A percentile compares a stretch with the other conserved stretches of the same genome.
Conservation (phyloP, 2,797 vertebrate genomes). For the Neoniphon sammara region DNA sequence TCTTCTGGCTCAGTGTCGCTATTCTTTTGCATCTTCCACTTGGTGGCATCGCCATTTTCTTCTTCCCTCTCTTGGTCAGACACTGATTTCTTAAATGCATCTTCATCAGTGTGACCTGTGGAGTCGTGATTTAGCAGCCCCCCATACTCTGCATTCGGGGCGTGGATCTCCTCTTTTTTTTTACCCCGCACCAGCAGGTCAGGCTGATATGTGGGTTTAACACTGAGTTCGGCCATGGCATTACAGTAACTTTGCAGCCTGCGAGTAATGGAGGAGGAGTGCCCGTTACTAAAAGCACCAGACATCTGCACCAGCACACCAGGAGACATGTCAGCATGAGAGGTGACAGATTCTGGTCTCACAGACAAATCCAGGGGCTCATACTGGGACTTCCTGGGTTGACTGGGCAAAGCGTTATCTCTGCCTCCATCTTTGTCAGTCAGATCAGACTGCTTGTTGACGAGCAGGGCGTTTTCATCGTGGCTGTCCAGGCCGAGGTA, state of each 20-base stretch:
- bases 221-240: slow-evolving; percentile 56
- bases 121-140: slow-evolving; percentile 9
- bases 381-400: slow-evolving; percentile 88
- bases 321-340: slow-evolving; percentile 73
- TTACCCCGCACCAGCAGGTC: slow-evolving; percentile 86
- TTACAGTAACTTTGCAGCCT: slow-evolving; percentile 67
- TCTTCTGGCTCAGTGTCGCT: slow-evolving; percentile 71
- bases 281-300: slow-evolving; percentile 81
- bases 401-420: slow-evolving; percentile 69
- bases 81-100: slow-evolving; percentile 56
- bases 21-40: slow-evolving; percentile 67
- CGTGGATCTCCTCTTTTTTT: slow-evolving; percentile 79
- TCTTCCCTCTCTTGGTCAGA: slow-evolving; percentile 71
- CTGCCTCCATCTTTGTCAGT: slow-evolving; percentile 78
- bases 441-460: slow-evolving; percentile 65
- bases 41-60: slow-evolving; percentile 75
- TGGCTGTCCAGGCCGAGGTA: slow-evolving; percentile 86
- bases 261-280: slow-evolving; percentile 56
- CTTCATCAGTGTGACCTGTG: slow-evolving; percentile 53
- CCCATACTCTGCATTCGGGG: slow-evolving; percentile 20
- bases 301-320: slow-evolving; percentile 71
- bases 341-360: slow-evolving; percentile 82
- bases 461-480: slow-evolving; percentile 63
- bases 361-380: slow-evolving; percentile 94
- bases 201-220: slow-evolving; percentile 72